Evolutionary conservation across 1,140 invertebrate species (phyloP), one percentile per base, ranked within the genome.

Genomic region (Helicorthomorpha holstii): DNA sequence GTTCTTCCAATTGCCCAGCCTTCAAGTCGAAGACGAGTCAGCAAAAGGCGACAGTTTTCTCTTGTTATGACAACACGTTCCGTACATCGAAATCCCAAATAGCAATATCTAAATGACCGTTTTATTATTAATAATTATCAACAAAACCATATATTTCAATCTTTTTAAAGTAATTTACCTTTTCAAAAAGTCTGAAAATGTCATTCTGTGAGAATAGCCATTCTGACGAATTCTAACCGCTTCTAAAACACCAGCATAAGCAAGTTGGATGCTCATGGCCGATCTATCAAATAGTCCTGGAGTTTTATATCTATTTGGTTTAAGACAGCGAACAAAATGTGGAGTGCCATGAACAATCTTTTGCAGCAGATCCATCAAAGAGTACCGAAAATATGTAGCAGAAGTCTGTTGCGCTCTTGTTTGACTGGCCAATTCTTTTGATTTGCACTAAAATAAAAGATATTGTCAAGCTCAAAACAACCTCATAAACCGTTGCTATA

Each of bases 1-100:
- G 82, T 81, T 60, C 82, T 83, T 22, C 84, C 84, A n/a, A 88
- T 67, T 12, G 82, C 82, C 80, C 81, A 88, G 34, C 83, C 80
- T 56, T 85, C 81, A 75, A 88, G 78, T 63, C 80, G 80, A 0
- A 88, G 61, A 50, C 82, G 74, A 7, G 83, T 59, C 21, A 89
- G 66, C 2, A 88, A 64, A 1, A 81, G 62, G 10, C 77, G 74
- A 64, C 83, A 85, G 56, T 79, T 80, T 56, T 85, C 82, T 52
- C 77, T 74, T 57, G 73, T 79, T 12, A 79, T 75, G 12, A 78
- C 69, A 1, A 85, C 74, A 50, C 76, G 68, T 64, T 85, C 82
- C 46, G 83, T 75, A 56, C 77, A 84, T 45, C 74, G 74, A 61
- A 84, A 85, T 1, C 78, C 82, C 50, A 89, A 64, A 65, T 87